phyloP scores from a whole-genome alignment of 2,888 invertebrate species.

The Aleiodes leptofemur region DNA sequence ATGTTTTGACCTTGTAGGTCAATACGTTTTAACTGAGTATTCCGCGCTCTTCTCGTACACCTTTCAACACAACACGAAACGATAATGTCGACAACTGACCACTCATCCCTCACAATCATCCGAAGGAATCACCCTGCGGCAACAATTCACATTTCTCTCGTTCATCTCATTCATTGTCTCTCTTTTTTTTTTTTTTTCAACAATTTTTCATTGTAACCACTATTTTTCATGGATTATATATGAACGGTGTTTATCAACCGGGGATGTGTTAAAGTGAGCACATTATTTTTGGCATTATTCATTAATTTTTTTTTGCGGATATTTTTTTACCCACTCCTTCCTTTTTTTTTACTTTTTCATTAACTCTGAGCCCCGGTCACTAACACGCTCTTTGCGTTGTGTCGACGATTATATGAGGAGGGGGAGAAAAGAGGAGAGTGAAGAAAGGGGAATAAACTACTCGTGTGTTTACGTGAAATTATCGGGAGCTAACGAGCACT shows the following conservation, averaged over 20 bases:
- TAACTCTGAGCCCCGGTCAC: slow-evolving; percentile 16
- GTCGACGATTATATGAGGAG: slow-evolving; percentile 13
- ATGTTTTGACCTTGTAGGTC: slow-evolving; percentile 7
- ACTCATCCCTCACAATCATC: slow-evolving; percentile 39
- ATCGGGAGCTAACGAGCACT: slow-evolving; percentile 65
- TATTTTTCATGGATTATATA: slow-evolving; percentile 20
- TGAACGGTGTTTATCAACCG: slow-evolving; percentile 14
- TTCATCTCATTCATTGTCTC: not conserved
- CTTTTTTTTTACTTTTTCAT: slow-evolving; percentile 27
- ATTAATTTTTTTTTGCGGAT: slow-evolving; percentile 20
- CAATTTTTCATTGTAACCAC: slow-evolving; percentile 34
- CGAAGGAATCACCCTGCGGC: slow-evolving; percentile 23
- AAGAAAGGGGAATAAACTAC: slow-evolving; percentile 50
- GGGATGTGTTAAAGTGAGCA: slow-evolving; percentile 35
- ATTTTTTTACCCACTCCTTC: slow-evolving; percentile 1
- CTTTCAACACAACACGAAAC: slow-evolving; percentile 15
- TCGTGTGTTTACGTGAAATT: slow-evolving; percentile 60
- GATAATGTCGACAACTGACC: slow-evolving; percentile 27
- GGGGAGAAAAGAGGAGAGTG: slow-evolving; percentile 30
- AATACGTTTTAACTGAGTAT: slow-evolving; percentile 13
- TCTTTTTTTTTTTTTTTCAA: not conserved
- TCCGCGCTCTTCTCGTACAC: slow-evolving; percentile 7
- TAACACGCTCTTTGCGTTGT: slow-evolving; percentile 12
- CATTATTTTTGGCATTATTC: slow-evolving; percentile 41
- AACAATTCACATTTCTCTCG: slow-evolving; percentile 19